These are phyloP conservation scores for Pseudochromis fuscus DNA, from an alignment of 2,797 vertebrate genomes.

Conservation along the genomic window DNA sequence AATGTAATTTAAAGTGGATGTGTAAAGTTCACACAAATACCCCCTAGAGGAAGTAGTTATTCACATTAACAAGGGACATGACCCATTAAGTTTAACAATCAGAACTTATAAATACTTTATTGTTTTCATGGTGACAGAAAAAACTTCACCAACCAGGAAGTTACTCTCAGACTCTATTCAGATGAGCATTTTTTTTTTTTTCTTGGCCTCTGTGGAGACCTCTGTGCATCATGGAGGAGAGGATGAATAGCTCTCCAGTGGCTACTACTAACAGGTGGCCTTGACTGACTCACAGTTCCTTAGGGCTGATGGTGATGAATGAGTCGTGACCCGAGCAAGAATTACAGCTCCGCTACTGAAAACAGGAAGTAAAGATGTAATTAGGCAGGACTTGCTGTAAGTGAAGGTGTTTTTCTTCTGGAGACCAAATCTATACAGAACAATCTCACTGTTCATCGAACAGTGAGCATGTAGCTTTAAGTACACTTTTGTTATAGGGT, in stretches of 20 bases:
- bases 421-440: conserved; percentile 6
- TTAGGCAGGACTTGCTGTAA: conserved; percentile 21
- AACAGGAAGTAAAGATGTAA: conserved; percentile 43
- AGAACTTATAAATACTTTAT: conserved; percentile 2
- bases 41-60: neutral
- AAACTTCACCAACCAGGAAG: conserved; percentile 26
- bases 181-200: conserved; percentile 35
- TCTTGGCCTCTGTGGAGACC: conserved; percentile 46
- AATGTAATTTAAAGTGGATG: conserved; percentile 3
- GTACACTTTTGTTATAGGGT: too few species aligned
- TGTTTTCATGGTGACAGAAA: too few species aligned
- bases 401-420: conserved; percentile 36
- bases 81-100: neutral
- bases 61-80: conserved; percentile 3
- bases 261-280: conserved; percentile 71
- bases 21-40: neutral
- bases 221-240: conserved; percentile 35
- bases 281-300: conserved; percentile 63
- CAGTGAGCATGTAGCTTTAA: neutral
- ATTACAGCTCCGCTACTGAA: conserved; percentile 40
- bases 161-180: conserved; percentile 9
- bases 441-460: neutral
- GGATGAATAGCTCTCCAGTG: conserved; percentile 60
- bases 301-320: conserved; percentile 50
- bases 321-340: conserved; percentile 45